Conservation (phyloP, 2,797 vertebrate species). For the Percopsis omiscomaycus region DNA sequence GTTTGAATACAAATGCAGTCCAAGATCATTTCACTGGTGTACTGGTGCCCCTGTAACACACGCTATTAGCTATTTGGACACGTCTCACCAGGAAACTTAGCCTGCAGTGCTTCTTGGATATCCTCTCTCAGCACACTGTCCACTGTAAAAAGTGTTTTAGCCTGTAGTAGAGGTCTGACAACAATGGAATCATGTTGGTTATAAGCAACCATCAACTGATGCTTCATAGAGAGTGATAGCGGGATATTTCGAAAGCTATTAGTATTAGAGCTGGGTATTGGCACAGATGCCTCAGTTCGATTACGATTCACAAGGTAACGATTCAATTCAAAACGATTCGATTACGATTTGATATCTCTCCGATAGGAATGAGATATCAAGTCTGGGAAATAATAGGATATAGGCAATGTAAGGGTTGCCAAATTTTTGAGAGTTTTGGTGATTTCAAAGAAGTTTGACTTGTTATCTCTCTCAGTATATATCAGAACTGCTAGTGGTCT, state of each 20-base stretch:
- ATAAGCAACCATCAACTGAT: conserved; percentile 33
- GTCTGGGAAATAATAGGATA: too few species aligned
- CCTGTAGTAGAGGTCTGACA: conserved; percentile 32
- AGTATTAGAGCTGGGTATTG: conserved; percentile 1
- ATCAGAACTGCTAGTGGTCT: too few species aligned
- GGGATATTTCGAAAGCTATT: conserved; percentile 22
- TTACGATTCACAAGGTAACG: too few species aligned
- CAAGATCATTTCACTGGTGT: conserved; percentile 32
- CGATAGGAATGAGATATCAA: too few species aligned
- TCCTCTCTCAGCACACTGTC: conserved; percentile 37
- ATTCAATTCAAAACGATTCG: too few species aligned
- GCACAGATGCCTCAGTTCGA: too few species aligned
- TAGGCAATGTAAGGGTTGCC: too few species aligned
- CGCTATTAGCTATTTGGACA: conserved; percentile 32
- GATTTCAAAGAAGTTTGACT: too few species aligned
- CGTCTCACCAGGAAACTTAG: conserved; percentile 30
- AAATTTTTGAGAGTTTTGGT: too few species aligned
- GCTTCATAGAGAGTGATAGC: conserved; percentile 29
- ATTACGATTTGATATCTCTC: too few species aligned
- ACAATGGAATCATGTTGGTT: conserved; percentile 33
- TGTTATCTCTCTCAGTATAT: too few species aligned
- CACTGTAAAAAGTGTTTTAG: conserved; percentile 26
- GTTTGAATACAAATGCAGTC: background rate
- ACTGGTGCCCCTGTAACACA: conserved; percentile 35
- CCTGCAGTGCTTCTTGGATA: conserved; percentile 32